Evolutionary conservation across 2,797 vertebrate genomes (phyloP), one percentile per base, ranked within the genome.

Genomic region (Trematomus bernacchii): DNA sequence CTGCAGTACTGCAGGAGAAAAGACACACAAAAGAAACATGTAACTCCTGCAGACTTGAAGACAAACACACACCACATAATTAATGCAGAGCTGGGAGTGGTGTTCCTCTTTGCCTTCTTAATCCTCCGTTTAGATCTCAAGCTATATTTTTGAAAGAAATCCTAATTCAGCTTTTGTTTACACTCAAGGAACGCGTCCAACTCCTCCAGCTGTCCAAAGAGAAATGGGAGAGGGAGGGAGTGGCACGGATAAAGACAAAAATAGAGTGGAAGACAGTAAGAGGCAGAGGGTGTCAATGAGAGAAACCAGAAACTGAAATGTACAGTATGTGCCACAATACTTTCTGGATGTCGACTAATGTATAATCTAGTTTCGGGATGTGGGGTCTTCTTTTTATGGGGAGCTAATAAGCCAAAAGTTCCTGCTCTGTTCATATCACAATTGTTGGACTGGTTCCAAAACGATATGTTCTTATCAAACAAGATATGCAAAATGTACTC

Each of bases 1-100:
- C 89, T 96, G 85, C 98, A 99, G 87, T 99, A 96, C 98, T 99
- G 88, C 71, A 79, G 42, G 62, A 62, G 46, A 69, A 82, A 2
- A 85, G 47, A 89, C 46, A 87, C 43, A 80, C 12, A 80, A 8
- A 84, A 76, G 44, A 66, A 54, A 62, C 43, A 15, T 52, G 53
- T 10, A 57, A 69, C 60, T 57, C 51, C 66, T 74, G 23, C 23
- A 74, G 66, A 60, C 63, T 40, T 46, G 75, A 85, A 79, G 57
- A 74, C 74, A 85, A 83, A 80, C 77, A 88, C 48, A 74, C 70
- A 66, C 27, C 33, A 71, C 66, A 76, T 82, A 77, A 80, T 84
- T 67, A 83, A 66, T 51, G 50, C 70, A 54, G 27, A 79, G 79
- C 77, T 83, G 74, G 70, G 66, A 84, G 48, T 72, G 70, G 42